phyloP scores from a whole-genome alignment of 2,888 invertebrate genomes.

The Spodoptera littoralis region DNA sequence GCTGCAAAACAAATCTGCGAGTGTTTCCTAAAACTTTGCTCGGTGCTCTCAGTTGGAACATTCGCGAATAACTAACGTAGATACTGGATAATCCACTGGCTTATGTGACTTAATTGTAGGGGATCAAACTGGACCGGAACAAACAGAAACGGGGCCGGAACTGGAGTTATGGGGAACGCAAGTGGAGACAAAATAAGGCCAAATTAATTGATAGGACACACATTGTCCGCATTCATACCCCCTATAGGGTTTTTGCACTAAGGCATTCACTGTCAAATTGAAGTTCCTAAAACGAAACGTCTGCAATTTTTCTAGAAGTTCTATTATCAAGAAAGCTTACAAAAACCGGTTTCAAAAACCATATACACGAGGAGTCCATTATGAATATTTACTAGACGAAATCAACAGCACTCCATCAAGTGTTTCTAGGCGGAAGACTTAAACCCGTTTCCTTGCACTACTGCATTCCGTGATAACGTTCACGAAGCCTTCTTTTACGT shows the following conservation, averaged over 20 bases:
- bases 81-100: constrained; percentile 15
- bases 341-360: background rate
- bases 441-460: constrained; percentile 59
- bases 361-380: constrained; percentile 3
- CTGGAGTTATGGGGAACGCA: constrained; percentile 2
- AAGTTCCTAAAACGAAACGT: too few species aligned
- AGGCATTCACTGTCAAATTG: too few species aligned
- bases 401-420: constrained; percentile 31
- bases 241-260: too few species aligned
- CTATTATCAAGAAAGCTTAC: too few species aligned
- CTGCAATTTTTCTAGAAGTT: too few species aligned
- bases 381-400: constrained; percentile 25
- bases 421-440: constrained; percentile 50
- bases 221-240: too few species aligned
- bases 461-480: constrained; percentile 67
- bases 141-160: constrained; percentile 18
- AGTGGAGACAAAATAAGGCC: constrained; percentile 17
- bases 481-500: constrained; percentile 65
- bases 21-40: constrained; percentile 31
- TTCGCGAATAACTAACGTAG: constrained; percentile 11
- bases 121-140: constrained; percentile 21
- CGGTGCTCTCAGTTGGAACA: constrained; percentile 5
- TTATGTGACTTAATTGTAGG: constrained; percentile 20
- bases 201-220: constrained; percentile 15
- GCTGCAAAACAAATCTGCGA: constrained; percentile 23